A percentile compares a stretch with the other conserved stretches of the same genome.
Conservation (phyloP, 1,140 invertebrate genomes). For the Hycleus phaleratus region DNA sequence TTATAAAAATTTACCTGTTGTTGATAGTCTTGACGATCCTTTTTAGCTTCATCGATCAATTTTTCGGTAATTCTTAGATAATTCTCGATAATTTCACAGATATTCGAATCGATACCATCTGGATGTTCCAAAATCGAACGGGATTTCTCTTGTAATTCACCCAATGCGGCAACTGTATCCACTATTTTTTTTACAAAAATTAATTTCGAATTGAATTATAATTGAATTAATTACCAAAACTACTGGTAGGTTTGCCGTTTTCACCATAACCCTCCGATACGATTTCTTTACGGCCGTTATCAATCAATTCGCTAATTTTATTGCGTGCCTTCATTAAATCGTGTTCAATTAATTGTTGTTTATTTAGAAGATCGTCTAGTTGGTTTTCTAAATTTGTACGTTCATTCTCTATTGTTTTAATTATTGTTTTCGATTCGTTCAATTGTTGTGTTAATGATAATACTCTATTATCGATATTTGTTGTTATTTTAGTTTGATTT, state of each 20-base stretch:
- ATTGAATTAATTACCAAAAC: not conserved
- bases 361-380: conserved; percentile 46
- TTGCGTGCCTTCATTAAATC: conserved; percentile 49
- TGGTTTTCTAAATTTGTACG: conserved; percentile 49
- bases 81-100: conserved; percentile 54
- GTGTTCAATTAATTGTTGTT: conserved; percentile 46
- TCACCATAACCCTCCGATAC: conserved; percentile 58
- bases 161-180: conserved; percentile 30
- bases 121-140: conserved; percentile 43
- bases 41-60: conserved; percentile 53
- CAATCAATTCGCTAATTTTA: conserved; percentile 50
- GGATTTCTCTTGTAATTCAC: conserved; percentile 43
- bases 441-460: conserved; percentile 23
- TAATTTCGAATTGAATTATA: not conserved
- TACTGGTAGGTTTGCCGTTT: conserved; percentile 17
- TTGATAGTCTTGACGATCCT: conserved; percentile 60
- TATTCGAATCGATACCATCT: conserved; percentile 41
- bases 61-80: conserved; percentile 52
- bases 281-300: conserved; percentile 50
- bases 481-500: not conserved
- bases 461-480: conserved; percentile 2
- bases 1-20: conserved; percentile 51
- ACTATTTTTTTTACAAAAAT: conserved; percentile 9
- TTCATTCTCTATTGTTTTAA: conserved; percentile 46
- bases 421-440: conserved; percentile 42